Evolutionary conservation across 2,888 invertebrate species (phyloP).

Genomic region (Polydrusus tereticollis): DNA sequence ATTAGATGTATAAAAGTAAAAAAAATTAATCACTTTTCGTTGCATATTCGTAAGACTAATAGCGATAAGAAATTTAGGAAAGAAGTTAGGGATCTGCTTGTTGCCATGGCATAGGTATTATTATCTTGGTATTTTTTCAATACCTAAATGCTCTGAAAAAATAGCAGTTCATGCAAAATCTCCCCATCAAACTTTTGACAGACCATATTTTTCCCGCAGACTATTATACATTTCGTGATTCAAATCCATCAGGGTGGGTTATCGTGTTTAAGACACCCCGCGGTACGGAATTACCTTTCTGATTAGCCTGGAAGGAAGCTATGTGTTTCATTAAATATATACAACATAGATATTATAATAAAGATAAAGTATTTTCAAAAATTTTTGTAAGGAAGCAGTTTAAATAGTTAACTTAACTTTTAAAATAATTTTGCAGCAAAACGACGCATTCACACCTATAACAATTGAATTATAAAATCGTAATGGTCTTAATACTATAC

Average conservation of each 20-base stretch:
- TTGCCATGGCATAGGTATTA: no score
- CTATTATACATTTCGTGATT: slow-evolving; percentile 61
- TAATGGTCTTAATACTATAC: no score
- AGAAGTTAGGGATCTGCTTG: no score
- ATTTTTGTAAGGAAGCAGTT: background rate
- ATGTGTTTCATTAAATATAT: slow-evolving; percentile 19
- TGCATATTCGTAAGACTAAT: no score
- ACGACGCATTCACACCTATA: no score
- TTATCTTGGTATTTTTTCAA: no score
- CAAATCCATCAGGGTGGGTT: slow-evolving; percentile 60
- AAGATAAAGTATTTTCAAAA: background rate
- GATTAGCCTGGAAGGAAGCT: slow-evolving; percentile 56
- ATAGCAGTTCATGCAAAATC: background rate
- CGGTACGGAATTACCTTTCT: slow-evolving; percentile 66
- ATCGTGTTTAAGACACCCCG: slow-evolving; percentile 64
- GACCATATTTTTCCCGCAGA: slow-evolving; percentile 63
- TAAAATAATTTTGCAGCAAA: no score
- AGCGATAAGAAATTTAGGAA: no score
- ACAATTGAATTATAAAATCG: no score
- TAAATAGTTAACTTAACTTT: no score
- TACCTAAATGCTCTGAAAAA: background rate
- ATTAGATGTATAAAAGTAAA: no score
- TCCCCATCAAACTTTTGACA: slow-evolving; percentile 59
- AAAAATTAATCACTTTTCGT: no score
- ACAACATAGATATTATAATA: background rate